Percentiles rank a stretch among this genome's conserved stretches.
phyloP scores from a whole-genome alignment of 1,140 invertebrate genomes.

The Dryas iulia region DNA sequence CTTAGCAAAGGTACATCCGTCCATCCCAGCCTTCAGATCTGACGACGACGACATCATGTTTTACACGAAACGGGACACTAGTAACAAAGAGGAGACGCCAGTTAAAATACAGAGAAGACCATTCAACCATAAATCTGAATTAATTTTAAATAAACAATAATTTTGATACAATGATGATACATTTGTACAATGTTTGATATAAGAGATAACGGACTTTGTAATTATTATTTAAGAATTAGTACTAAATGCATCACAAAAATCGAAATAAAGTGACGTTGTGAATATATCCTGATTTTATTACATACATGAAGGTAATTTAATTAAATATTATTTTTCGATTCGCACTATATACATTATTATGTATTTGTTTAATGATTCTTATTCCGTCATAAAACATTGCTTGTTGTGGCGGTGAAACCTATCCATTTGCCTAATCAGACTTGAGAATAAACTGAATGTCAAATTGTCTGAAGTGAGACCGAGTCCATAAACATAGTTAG shows the following conservation, averaged over 20 bases:
- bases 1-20: slow-evolving; percentile 48
- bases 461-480: too few species aligned
- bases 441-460: too few species aligned
- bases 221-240: slow-evolving; percentile 11
- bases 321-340: too few species aligned
- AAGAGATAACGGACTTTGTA: slow-evolving; percentile 1
- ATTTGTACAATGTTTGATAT: not conserved
- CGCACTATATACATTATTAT: not conserved
- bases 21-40: slow-evolving; percentile 49
- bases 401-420: too few species aligned
- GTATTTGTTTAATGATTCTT: too few species aligned
- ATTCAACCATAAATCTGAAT: slow-evolving; percentile 31
- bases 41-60: slow-evolving; percentile 47
- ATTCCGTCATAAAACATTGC: too few species aligned
- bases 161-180: not conserved
- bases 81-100: slow-evolving; percentile 35
- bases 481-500: too few species aligned
- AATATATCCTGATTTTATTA: not conserved
- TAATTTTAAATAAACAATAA: slow-evolving; percentile 30
- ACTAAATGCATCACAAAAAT: slow-evolving; percentile 26
- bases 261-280: slow-evolving; percentile 2
- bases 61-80: slow-evolving; percentile 56
- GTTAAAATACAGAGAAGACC: slow-evolving; percentile 28
- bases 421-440: too few species aligned
- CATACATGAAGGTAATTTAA: too few species aligned